These are phyloP conservation scores for Diplodus puntazzo DNA, from an alignment of 2,797 vertebrate species.

Conservation along the genomic window DNA sequence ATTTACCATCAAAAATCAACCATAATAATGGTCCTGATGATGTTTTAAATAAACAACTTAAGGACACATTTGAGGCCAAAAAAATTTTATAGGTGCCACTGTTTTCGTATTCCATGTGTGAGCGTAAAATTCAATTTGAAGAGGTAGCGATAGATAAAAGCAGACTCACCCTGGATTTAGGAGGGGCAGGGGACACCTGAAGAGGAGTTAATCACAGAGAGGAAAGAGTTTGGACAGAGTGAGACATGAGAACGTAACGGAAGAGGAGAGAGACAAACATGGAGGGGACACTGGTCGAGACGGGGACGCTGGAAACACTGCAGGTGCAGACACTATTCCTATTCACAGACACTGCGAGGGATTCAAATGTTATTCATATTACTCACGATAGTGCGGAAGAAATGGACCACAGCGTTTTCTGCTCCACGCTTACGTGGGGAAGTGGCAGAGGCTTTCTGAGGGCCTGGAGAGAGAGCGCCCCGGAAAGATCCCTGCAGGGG, in stretches of 20 bases:
- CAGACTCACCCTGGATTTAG: constrained; percentile 94
- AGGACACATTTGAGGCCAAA: not conserved
- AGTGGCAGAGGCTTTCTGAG: constrained; percentile 91
- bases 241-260: not conserved
- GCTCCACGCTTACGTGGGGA: constrained; percentile 90
- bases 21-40: not conserved
- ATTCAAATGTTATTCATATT: not conserved
- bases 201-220: constrained; percentile 66
- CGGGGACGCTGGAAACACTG: not conserved
- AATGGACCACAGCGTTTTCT: constrained; percentile 96
- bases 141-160: not conserved
- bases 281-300: constrained; percentile 10
- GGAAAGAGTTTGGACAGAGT: constrained; percentile 49
- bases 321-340: not conserved
- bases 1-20: too few species aligned
- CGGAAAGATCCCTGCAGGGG: constrained; percentile 86
- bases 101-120: not conserved
- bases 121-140: not conserved
- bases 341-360: not conserved
- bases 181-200: constrained; percentile 95
- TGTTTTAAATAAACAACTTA: not conserved
- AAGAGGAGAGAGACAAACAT: constrained; percentile 30
- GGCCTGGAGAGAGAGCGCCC: constrained; percentile 88
- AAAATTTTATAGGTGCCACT: not conserved
- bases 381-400: constrained; percentile 99